Evolutionary conservation across 2,888 invertebrate species (phyloP).

Genomic region (Drosophila prolongata): DNA sequence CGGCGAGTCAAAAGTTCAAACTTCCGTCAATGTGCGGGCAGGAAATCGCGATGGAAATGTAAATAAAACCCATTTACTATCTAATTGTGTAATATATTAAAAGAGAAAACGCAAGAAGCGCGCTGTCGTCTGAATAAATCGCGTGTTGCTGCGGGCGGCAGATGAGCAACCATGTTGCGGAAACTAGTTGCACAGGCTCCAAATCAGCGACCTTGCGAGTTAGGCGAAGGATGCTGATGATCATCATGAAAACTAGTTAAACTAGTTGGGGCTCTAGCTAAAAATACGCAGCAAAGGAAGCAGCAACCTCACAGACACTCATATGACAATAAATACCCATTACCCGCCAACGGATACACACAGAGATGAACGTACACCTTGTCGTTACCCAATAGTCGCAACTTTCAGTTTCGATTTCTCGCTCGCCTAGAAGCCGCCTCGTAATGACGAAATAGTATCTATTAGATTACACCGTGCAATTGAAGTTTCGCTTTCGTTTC

Average conservation of each 20-base stretch:
- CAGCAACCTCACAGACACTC: conserved; percentile 7
- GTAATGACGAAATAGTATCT: conserved; percentile 27
- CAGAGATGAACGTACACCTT: conserved; percentile 3
- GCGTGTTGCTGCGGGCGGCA: conserved; percentile 40
- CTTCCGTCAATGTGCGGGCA: conserved; percentile 58
- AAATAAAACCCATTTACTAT: conserved; percentile 60
- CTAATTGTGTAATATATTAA: conserved; percentile 68
- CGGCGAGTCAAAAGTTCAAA: conserved; percentile 62
- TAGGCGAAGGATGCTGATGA: conserved; percentile 28
- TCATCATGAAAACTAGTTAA: conserved; percentile 59
- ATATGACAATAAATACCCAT: conserved; percentile 16
- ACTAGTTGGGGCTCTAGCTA: conserved; percentile 56
- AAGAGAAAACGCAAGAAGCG: conserved; percentile 62
- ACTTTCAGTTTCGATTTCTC: conserved; percentile 62
- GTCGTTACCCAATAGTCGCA: conserved; percentile 27
- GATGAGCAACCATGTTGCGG: conserved; percentile 61
- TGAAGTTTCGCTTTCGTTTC: conserved; percentile 41
- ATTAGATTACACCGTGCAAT: conserved; percentile 37
- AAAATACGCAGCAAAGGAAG: conserved; percentile 42
- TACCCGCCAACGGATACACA: conserved; percentile 16
- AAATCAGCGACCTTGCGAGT: conserved; percentile 30
- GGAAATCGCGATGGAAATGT: conserved; percentile 69
- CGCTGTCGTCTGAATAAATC: conserved; percentile 8
- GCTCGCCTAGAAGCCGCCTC: conserved; percentile 32
- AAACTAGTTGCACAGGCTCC: conserved; percentile 42